A percentile compares a stretch with the other conserved stretches of the same genome.
phyloP scores from a whole-genome alignment of 2,113 vertebrate genomes.

The Pseudopipra pipra region DNA sequence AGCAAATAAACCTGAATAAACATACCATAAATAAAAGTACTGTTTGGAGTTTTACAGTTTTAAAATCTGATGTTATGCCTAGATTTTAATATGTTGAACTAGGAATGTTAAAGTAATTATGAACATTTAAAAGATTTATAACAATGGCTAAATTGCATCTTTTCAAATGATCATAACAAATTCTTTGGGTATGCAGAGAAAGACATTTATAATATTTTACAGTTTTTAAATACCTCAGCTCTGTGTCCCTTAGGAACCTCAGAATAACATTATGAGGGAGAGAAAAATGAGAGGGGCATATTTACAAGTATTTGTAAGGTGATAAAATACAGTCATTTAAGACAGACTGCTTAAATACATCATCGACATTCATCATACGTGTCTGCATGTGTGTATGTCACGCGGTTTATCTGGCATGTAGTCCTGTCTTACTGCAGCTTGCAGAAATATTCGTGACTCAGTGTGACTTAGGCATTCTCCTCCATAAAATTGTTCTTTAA shows the following conservation, averaged over 20 bases:
- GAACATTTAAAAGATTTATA: background rate
- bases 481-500: background rate
- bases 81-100: background rate
- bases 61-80: background rate
- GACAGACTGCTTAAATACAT: background rate
- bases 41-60: background rate
- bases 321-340: background rate
- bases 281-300: background rate
- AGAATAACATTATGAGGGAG: background rate
- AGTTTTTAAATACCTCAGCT: background rate
- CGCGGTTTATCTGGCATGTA: background rate
- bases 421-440: background rate
- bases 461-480: background rate
- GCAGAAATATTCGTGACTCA: background rate
- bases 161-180: background rate
- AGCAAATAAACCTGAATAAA: background rate
- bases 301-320: background rate
- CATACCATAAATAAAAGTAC: background rate
- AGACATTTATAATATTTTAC: background rate
- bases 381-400: background rate
- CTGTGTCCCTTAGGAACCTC: background rate
- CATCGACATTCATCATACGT: background rate
- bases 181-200: background rate
- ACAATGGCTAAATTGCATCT: background rate
- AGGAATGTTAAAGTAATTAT: background rate